Percentiles rank a stretch among this genome's conserved stretches.
phyloP scores from a whole-genome alignment of 64 coral and sea anemone genomes.

The Stylophora pistillata region DNA sequence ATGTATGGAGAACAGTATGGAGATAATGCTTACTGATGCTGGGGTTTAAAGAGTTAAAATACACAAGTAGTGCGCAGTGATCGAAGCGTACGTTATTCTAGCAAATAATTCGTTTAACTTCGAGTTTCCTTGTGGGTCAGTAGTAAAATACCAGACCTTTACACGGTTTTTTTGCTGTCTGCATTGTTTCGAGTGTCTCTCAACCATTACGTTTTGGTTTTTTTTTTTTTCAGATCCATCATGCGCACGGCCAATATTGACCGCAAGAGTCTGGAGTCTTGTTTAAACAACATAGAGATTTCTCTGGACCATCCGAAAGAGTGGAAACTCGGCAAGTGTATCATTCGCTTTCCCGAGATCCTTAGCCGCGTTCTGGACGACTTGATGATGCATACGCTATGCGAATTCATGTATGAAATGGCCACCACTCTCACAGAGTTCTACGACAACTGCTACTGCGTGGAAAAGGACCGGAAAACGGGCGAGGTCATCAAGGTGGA shows the following conservation, averaged over 20 bases:
- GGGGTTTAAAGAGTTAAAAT: no score
- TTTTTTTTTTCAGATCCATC: constrained; percentile 68
- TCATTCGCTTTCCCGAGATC: constrained; percentile 90
- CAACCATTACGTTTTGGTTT: background rate
- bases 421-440: constrained; percentile 95
- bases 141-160: no score
- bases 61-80: no score
- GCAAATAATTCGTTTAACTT: no score
- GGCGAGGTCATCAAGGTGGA: constrained; percentile 80
- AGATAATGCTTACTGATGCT: no score
- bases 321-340: constrained; percentile 97
- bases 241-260: constrained; percentile 89
- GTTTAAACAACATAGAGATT: constrained; percentile 71
- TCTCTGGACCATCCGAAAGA: constrained; percentile 89
- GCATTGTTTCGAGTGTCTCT: no score
- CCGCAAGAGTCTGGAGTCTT: constrained; percentile 60
- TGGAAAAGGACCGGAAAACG: constrained; percentile 92
- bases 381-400: constrained; percentile 84
- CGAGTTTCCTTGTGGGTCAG: no score
- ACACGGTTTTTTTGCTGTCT: no score
- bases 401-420: constrained; percentile 97
- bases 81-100: no score
- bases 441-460: constrained; percentile 97
- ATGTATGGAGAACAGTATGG: no score
- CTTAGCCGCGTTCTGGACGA: constrained; percentile 88